Base-by-base conservation (phyloP, 2,888 invertebrate species). In the Zygothrica quintamaculata region DNA sequence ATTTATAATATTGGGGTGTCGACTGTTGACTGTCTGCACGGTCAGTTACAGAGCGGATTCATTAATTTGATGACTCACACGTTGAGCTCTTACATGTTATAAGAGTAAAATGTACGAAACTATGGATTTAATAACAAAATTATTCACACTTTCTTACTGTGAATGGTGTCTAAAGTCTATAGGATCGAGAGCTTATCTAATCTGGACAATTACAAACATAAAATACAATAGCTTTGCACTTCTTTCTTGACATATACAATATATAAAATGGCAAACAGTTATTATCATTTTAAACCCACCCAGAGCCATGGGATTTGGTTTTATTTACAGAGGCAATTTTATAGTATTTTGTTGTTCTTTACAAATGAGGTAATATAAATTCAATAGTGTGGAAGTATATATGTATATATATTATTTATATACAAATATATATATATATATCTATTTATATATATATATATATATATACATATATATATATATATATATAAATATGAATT, bases 271-370 rank as follows among this genome's bases (percentile, higher is more conserved):
- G 18, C 18, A 40, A 22, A 22, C 9, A 11, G 42, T 34, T 25
- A 11, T 13, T 40, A 53, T 65, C 31, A 61, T 65, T 75, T 64
- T 67, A 72, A 66, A 52, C 62, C 81, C 67, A 84, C 61, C 84
- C 77, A 65, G 70, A 64, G 75, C 70, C 67, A 60, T 65, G 73
- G 69, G 65, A 15, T 43, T 67, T 60, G 55, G 53, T 51, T 77
- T 84, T 80, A 80, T 80, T 80, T 80, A 80, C 79, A 80, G 61
- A 61, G 75, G 75, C 65, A 69, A 75, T 67, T 73, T 84, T 65
- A 57, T 51, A 75, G 33, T 67, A 51, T 58, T 57, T 25, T 29
- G 25, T 25, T 43, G 1, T 43, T 37, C 48, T 56, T 73, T 84
- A 80, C 74, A 84, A 73, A 75, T 22, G 60, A 29, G 48, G 48